Percentiles rank a stretch among this genome's conserved stretches.
phyloP scores from a whole-genome alignment of 2,113 vertebrate genomes.

The Macquaria australasica region DNA sequence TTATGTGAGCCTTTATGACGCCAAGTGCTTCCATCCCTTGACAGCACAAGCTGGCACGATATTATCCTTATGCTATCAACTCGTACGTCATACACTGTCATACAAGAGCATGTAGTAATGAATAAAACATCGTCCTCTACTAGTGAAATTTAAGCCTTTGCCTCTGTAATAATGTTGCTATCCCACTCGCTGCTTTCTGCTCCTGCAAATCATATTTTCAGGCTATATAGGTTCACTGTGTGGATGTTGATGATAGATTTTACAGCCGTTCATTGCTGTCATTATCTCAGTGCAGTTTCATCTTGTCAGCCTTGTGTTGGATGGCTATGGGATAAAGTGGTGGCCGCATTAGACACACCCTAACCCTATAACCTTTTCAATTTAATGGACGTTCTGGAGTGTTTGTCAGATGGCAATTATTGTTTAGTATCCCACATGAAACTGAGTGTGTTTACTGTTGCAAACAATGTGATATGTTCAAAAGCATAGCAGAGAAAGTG shows the following conservation, averaged over 20 bases:
- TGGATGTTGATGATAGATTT: conserved; percentile 55
- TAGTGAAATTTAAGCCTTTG: conserved; percentile 20
- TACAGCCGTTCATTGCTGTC: conserved; percentile 35
- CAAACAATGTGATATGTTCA: not conserved
- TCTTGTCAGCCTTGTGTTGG: conserved; percentile 39
- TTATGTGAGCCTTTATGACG: not conserved
- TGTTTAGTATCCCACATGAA: conserved; percentile 1
- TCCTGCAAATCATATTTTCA: conserved; percentile 40
- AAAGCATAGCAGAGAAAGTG: not conserved
- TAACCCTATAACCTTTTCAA: conserved; percentile 49
- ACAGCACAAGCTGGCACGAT: conserved; percentile 41
- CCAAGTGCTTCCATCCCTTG: conserved; percentile 42
- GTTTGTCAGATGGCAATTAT: conserved; percentile 25
- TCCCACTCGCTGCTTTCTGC: conserved; percentile 15
- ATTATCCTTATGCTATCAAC: conserved; percentile 40
- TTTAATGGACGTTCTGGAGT: conserved; percentile 25
- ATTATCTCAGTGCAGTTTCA: conserved; percentile 42
- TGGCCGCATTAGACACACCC: not conserved
- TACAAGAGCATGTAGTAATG: conserved; percentile 37
- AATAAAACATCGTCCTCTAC: conserved; percentile 55
- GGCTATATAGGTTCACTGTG: conserved; percentile 13
- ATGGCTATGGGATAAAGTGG: conserved; percentile 1
- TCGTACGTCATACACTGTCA: conserved; percentile 49
- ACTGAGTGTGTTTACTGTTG: not conserved
- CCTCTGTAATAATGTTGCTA: conserved; percentile 21